Percentiles rank a stretch among this genome's conserved stretches.
These are phyloP conservation scores for Dunckerocampus dactyliophorus DNA, from an alignment of 2,113 vertebrate species.

Conservation along the genomic window DNA sequence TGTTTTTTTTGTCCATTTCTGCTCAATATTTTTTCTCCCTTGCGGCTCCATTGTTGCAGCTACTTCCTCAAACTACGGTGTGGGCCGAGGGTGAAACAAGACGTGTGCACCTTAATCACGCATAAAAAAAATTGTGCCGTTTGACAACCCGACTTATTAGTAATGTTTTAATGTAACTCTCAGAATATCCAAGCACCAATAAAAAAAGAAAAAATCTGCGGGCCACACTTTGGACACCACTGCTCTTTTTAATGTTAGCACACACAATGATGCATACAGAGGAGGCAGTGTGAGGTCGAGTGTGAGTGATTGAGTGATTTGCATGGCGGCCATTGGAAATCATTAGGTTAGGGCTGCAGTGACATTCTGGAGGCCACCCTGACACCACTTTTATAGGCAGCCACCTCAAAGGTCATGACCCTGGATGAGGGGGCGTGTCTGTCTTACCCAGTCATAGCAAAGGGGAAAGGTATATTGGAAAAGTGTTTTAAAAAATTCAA, in stretches of 20 bases:
- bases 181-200: neutral
- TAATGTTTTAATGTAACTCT: no score
- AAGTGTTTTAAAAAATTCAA: no score
- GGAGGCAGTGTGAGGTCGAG: conserved; percentile 13
- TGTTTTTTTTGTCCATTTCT: no score
- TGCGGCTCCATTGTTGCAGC: no score
- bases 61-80: no score
- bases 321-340: conserved; percentile 59
- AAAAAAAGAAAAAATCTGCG: conserved; percentile 35
- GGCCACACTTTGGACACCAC: no score
- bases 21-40: no score
- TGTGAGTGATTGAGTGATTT: conserved; percentile 55
- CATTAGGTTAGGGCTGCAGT: conserved; percentile 49
- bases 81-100: no score
- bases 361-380: conserved; percentile 29
- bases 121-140: no score
- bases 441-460: neutral
- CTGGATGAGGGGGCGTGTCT: neutral
- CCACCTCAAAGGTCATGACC: conserved; percentile 49
- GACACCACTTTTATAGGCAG: conserved; percentile 40
- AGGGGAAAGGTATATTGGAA: neutral
- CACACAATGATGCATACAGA: neutral
- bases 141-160: no score
- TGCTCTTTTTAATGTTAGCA: neutral
- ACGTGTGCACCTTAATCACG: no score